These are phyloP conservation scores for Scaptomyza polygonia DNA, from an alignment of 2,888 invertebrate species.

Conservation along the genomic window DNA sequence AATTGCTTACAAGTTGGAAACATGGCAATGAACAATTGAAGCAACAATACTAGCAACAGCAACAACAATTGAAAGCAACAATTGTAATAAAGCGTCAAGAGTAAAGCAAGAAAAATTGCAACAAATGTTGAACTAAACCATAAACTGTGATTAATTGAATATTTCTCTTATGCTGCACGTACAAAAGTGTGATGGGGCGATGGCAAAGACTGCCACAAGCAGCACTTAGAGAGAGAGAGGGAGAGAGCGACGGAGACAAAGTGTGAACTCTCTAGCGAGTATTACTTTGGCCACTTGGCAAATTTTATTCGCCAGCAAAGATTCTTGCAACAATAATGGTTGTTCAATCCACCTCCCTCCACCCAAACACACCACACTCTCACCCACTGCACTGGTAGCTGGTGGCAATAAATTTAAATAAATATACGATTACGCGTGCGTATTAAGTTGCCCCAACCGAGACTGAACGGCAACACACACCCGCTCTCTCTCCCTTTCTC, in stretches of 20 bases:
- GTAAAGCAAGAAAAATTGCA: constrained; percentile 78
- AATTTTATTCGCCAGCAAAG: constrained; percentile 31
- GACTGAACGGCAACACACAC: constrained; percentile 7
- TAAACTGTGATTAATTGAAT: constrained; percentile 80
- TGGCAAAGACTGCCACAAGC: too few relatives aligned
- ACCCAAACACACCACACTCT: constrained; percentile 39
- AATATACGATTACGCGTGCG: constrained; percentile 81
- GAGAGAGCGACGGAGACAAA: too few relatives aligned
- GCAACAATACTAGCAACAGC: constrained; percentile 42
- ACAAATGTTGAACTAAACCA: constrained; percentile 79
- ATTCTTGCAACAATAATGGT: constrained; percentile 30
- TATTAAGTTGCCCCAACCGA: constrained; percentile 75
- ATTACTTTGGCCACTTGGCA: constrained; percentile 48
- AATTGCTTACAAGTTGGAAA: constrained; percentile 78
- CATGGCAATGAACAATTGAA: constrained; percentile 64
- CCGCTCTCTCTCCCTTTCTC: too few relatives aligned
- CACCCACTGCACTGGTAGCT: too few relatives aligned
- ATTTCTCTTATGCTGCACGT: constrained; percentile 74
- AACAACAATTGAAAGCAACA: constrained; percentile 56
- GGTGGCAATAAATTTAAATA: constrained; percentile 80
- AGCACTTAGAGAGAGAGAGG: not conserved
- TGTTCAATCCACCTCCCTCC: not conserved
- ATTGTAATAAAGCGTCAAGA: constrained; percentile 75
- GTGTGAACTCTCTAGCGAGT: constrained; percentile 8
- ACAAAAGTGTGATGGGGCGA: constrained; percentile 13